These are phyloP conservation scores for Poecilobothrus nobilitatus DNA, from an alignment of 2,888 invertebrate species.

Conservation along the genomic window DNA sequence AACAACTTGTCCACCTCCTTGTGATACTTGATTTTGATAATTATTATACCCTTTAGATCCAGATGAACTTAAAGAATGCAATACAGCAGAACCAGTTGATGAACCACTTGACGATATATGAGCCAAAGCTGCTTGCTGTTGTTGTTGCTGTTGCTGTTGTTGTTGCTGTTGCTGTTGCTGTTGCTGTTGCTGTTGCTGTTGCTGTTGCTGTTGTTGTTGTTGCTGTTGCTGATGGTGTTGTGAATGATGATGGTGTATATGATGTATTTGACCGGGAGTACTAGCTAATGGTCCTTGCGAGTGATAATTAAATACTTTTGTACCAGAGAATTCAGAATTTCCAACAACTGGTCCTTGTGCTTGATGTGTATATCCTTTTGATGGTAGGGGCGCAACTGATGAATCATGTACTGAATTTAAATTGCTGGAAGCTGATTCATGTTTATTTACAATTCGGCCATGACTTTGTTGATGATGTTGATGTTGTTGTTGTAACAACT, in stretches of 20 bases:
- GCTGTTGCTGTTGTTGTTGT: constrained; percentile 1
- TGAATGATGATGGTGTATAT: neutral
- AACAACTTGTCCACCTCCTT: neutral
- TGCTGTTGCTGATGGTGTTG: constrained; percentile 11
- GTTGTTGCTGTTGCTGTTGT: neutral
- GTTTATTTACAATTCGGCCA: constrained; percentile 7
- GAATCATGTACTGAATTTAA: neutral
- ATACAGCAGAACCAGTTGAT: constrained; percentile 17
- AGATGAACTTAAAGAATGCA: neutral
- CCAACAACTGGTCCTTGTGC: constrained; percentile 7
- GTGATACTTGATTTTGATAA: neutral
- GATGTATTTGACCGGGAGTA: constrained; percentile 8
- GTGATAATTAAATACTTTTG: neutral
- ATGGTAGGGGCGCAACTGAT: neutral
- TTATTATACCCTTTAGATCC: neutral
- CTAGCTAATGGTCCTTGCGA: constrained; percentile 18
- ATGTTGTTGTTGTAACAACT: neutral
- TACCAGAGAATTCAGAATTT: constrained; percentile 8
- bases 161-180: constrained; percentile 11
- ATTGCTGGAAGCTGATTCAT: neutral
- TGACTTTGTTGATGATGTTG: neutral
- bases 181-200: constrained; percentile 11
- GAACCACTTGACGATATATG: neutral
- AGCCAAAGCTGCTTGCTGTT: too few species aligned
- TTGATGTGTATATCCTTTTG: neutral